Evolutionary conservation across 2,888 invertebrate genomes (phyloP).

Genomic region (Caenorhabditis panamensis): DNA sequence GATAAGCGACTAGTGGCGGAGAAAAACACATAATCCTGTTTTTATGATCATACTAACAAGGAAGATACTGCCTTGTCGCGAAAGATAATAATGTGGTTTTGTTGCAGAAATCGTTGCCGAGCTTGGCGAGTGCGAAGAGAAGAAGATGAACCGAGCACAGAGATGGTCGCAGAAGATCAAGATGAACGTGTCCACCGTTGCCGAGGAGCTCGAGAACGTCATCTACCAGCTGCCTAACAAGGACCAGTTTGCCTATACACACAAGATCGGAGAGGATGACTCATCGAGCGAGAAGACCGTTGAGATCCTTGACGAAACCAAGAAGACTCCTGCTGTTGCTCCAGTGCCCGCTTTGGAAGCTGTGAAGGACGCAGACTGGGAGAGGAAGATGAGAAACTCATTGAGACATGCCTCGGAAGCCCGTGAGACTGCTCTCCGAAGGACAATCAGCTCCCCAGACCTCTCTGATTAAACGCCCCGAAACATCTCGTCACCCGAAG

Average conservation of each 20-base stretch:
- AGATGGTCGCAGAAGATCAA: slow-evolving; percentile 78
- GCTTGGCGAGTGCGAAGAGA: slow-evolving; percentile 61
- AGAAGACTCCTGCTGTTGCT: slow-evolving; percentile 16
- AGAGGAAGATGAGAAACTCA: slow-evolving; percentile 57
- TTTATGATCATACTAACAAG: slow-evolving; percentile 11
- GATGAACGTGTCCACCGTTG: slow-evolving; percentile 75
- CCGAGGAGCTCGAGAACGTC: slow-evolving; percentile 79
- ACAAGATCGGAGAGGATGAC: slow-evolving; percentile 75
- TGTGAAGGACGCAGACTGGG: slow-evolving; percentile 46
- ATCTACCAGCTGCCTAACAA: slow-evolving; percentile 76
- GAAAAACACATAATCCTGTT: slow-evolving; percentile 28
- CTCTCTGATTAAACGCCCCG: slow-evolving; percentile 23
- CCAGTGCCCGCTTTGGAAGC: slow-evolving; percentile 21
- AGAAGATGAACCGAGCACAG: slow-evolving; percentile 65
- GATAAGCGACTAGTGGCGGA: slow-evolving; percentile 19
- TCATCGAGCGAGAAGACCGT: slow-evolving; percentile 68
- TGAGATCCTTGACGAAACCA: slow-evolving; percentile 47
- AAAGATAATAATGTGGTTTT: slow-evolving; percentile 32
- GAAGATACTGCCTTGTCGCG: slow-evolving; percentile 15
- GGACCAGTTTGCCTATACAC: slow-evolving; percentile 78
- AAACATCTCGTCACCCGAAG: not conserved
- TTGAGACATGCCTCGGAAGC: slow-evolving; percentile 46
- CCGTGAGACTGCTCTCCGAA: slow-evolving; percentile 49
- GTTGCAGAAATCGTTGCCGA: slow-evolving; percentile 69
- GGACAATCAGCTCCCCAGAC: slow-evolving; percentile 63